A percentile compares a stretch with the other conserved stretches of the same genome.
These are phyloP conservation scores for Heliangelus exortis DNA, from an alignment of 2,797 vertebrate species.

Conservation along the genomic window DNA sequence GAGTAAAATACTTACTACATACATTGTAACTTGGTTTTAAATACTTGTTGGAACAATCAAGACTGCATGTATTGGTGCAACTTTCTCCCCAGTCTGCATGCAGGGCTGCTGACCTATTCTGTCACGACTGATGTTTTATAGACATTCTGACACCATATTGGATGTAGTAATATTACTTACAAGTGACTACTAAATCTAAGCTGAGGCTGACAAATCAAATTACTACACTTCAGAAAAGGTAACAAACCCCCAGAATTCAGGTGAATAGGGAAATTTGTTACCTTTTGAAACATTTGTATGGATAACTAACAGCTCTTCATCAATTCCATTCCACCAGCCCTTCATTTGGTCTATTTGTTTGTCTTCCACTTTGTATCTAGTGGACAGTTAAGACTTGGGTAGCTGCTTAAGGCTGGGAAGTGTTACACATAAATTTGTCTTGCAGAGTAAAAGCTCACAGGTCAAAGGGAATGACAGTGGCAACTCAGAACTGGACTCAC, in stretches of 20 bases:
- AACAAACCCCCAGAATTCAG: background rate
- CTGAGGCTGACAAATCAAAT: background rate
- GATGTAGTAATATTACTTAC: background rate
- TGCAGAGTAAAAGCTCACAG: slow-evolving; percentile 77
- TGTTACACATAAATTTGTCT: background rate
- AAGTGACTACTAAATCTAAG: slow-evolving; percentile 25
- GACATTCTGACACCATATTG: background rate
- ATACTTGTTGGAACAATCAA: background rate
- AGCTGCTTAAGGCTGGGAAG: background rate
- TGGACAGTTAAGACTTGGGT: background rate
- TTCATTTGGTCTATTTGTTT: background rate
- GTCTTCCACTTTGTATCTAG: background rate
- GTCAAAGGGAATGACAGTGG: slow-evolving; percentile 13
- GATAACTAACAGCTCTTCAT: slow-evolving; percentile 31
- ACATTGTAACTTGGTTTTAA: background rate
- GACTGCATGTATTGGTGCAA: slow-evolving; percentile 48
- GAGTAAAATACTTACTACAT: slow-evolving; percentile 23
- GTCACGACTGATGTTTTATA: background rate
- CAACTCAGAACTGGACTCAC: slow-evolving; percentile 73
- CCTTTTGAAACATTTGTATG: background rate
- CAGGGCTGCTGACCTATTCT: background rate
- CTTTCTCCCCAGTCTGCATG: slow-evolving; percentile 3
- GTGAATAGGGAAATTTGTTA: background rate
- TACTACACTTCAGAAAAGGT: background rate
- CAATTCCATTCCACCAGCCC: background rate